Conservation (phyloP, 1,140 invertebrate species). For the Drosophila melanica region DNA sequence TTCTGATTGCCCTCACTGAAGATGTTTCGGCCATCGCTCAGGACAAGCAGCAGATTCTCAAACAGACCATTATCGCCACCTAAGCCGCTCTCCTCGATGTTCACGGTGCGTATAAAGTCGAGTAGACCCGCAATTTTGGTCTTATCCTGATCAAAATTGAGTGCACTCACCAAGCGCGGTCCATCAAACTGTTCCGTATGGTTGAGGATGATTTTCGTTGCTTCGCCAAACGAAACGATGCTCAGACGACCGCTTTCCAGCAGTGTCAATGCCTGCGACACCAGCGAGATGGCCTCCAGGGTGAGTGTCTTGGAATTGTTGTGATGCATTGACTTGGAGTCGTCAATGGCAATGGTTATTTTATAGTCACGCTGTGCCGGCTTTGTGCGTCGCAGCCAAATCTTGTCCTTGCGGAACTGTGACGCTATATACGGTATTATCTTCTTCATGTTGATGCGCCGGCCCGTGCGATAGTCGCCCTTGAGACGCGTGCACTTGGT, state of each 20-base stretch:
- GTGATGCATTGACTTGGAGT: conserved; percentile 96
- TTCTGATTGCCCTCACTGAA: conserved; percentile 93
- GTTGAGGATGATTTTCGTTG: conserved; percentile 92
- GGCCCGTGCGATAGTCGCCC: conserved; percentile 97
- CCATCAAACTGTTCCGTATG: conserved; percentile 95
- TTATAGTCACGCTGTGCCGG: conserved; percentile 98
- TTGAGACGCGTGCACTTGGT: conserved; percentile 95
- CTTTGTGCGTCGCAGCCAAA: conserved; percentile 98
- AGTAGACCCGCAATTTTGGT: conserved; percentile 92
- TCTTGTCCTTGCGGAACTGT: conserved; percentile 99
- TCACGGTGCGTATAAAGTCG: conserved; percentile 90
- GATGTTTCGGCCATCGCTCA: conserved; percentile 97
- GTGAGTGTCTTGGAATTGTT: conserved; percentile 96
- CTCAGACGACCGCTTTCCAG: conserved; percentile 96
- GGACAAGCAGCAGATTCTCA: conserved; percentile 94
- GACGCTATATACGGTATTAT: conserved; percentile 99
- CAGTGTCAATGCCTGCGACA: conserved; percentile 94
- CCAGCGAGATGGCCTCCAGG: conserved; percentile 96
- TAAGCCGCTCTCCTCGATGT: conserved; percentile 85
- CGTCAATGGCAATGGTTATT: conserved; percentile 98
- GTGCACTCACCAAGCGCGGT: conserved; percentile 89
- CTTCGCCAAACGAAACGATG: conserved; percentile 96
- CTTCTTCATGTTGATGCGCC: conserved; percentile 99
- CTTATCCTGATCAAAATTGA: conserved; percentile 92
- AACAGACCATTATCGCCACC: conserved; percentile 88